Percentiles rank a stretch among this genome's conserved stretches.
phyloP scores from a whole-genome alignment of 2,888 invertebrate species.

The Euzophera pinguis region DNA sequence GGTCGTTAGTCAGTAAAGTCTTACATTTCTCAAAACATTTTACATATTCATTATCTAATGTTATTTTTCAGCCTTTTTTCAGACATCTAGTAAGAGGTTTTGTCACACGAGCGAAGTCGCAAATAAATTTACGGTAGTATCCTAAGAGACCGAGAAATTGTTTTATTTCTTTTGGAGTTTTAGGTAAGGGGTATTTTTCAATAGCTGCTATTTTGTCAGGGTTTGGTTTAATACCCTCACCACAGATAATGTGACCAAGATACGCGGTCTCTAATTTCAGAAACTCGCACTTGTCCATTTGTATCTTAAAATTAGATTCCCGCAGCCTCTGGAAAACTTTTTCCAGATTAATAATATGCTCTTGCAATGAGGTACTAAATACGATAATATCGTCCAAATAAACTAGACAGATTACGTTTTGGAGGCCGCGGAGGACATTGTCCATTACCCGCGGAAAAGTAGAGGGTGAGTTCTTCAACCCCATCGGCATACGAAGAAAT shows the following conservation, averaged over 20 bases:
- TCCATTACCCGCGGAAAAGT: conserved; percentile 16
- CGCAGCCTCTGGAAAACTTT: no score
- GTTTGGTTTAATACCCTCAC: conserved; percentile 20
- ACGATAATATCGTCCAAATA: conserved; percentile 14
- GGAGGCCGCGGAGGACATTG: conserved; percentile 12
- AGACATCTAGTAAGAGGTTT: conserved; percentile 17
- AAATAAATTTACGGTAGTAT: conserved; percentile 19
- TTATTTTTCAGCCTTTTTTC: not conserved
- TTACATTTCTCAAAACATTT: conserved; percentile 17
- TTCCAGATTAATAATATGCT: no score
- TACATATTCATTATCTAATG: not conserved
- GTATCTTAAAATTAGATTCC: conserved; percentile 24
- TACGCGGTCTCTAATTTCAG: conserved; percentile 21
- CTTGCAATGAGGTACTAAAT: no score
- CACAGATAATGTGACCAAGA: conserved; percentile 16
- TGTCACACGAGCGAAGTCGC: conserved; percentile 18
- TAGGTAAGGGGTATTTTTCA: not conserved
- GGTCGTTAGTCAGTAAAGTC: conserved; percentile 30
- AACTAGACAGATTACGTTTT: conserved; percentile 9
- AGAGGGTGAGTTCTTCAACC: conserved; percentile 15
- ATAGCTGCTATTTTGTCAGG: conserved; percentile 15
- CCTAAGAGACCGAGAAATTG: conserved; percentile 9
- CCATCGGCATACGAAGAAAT: conserved; percentile 17
- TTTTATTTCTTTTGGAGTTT: conserved; percentile 4
- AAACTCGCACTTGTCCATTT: conserved; percentile 26